Percentiles rank a stretch among this genome's conserved stretches.
Conservation (phyloP, 2,888 invertebrate species). For the Dryadula phaetusa region DNA sequence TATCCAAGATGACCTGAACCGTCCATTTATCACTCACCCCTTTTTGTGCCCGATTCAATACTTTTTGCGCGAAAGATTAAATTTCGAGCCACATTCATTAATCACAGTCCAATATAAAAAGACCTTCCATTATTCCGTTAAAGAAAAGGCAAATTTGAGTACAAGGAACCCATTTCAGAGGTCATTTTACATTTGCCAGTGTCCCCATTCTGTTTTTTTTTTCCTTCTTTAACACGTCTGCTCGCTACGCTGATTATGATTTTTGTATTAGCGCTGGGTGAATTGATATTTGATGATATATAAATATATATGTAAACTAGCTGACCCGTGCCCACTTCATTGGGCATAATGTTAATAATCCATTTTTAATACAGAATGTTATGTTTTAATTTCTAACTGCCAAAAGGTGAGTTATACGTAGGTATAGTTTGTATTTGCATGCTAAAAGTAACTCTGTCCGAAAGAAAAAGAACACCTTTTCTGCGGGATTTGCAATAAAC, state of each 20-base stretch:
- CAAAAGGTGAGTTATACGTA: no score
- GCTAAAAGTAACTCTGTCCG: no score
- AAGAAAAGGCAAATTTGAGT: conserved; percentile 28
- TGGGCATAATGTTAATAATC: no score
- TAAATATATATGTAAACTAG: not conserved
- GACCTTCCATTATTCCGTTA: conserved; percentile 51
- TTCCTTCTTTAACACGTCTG: conserved; percentile 74
- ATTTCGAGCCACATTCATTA: conserved; percentile 80
- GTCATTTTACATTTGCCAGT: conserved; percentile 55
- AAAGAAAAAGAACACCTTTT: no score
- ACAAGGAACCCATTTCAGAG: conserved; percentile 37
- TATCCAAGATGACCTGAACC: conserved; percentile 60
- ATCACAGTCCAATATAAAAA: conserved; percentile 60
- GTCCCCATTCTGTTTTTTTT: conserved; percentile 71
- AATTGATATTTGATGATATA: conserved; percentile 66
- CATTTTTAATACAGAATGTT: no score
- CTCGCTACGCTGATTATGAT: conserved; percentile 77
- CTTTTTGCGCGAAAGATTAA: conserved; percentile 82
- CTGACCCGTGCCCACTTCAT: no score
- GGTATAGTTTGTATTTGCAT: no score
- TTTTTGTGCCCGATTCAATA: conserved; percentile 80
- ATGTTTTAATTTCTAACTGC: no score
- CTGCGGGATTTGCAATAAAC: no score
- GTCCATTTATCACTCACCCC: conserved; percentile 76
- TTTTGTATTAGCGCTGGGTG: conserved; percentile 66